phyloP scores from a whole-genome alignment of 2,113 vertebrate genomes.

The Mastomys natalensis region DNA sequence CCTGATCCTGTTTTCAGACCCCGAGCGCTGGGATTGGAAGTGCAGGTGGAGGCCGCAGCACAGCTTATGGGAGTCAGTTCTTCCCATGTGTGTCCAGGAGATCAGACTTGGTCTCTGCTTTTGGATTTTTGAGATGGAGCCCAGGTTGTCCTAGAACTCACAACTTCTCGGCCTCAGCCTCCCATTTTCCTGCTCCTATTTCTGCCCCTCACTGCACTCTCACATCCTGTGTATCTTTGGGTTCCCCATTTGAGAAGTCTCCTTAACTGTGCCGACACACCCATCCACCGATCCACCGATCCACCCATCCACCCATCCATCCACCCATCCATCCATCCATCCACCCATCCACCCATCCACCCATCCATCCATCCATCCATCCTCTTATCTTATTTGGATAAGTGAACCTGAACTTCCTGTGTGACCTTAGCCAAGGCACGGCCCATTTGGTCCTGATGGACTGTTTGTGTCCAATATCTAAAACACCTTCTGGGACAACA shows the following conservation, averaged over 20 bases:
- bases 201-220: background rate
- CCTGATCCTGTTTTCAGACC: no score
- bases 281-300: no score
- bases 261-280: background rate
- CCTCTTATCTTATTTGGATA: background rate
- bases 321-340: background rate
- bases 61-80: background rate
- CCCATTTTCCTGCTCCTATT: background rate
- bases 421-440: background rate
- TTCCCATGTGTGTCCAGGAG: background rate
- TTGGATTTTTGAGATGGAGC: background rate
- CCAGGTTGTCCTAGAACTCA: background rate
- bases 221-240: background rate
- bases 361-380: background rate
- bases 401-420: background rate
- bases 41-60: background rate
- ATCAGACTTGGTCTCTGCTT: background rate
- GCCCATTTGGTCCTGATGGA: background rate
- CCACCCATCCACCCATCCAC: background rate
- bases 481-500: background rate
- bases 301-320: background rate
- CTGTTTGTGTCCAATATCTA: background rate
- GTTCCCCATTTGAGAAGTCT: background rate
- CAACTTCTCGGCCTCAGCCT: background rate
- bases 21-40: no score